These are phyloP conservation scores for Ophiodon elongatus DNA, from an alignment of 2,113 vertebrate genomes.

Conservation along the genomic window DNA sequence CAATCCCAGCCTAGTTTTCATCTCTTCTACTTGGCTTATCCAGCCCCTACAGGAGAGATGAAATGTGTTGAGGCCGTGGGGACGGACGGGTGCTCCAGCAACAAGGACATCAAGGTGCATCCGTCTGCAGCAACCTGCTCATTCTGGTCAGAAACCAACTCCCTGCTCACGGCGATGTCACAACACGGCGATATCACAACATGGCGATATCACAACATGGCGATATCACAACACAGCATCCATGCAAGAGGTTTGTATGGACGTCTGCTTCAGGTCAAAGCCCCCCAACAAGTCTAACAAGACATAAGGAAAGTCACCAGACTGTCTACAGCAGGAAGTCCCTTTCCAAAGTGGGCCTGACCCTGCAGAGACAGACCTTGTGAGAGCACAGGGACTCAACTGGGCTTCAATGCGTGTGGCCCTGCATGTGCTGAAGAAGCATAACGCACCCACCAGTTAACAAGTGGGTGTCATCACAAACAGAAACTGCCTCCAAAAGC, in stretches of 20 bases:
- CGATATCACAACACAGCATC: not conserved
- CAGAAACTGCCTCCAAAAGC: not conserved
- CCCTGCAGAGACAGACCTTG: not conserved
- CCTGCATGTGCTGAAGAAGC: too few relatives aligned
- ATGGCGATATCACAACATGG: too few relatives aligned
- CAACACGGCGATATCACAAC: too few relatives aligned
- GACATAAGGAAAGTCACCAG: slow-evolving; percentile 5
- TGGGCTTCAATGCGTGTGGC: not conserved
- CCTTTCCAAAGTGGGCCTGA: not conserved
- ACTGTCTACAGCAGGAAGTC: not conserved
- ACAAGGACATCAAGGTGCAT: not conserved
- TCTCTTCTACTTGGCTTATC: not conserved
- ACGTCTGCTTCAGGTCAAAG: not conserved
- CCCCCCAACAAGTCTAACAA: not conserved
- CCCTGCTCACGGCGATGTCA: not conserved
- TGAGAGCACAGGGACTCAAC: too few relatives aligned
- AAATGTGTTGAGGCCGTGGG: not conserved
- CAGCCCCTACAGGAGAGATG: not conserved
- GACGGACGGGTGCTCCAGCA: not conserved
- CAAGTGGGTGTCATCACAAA: too few relatives aligned
- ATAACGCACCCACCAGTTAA: too few relatives aligned
- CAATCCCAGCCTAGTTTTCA: too few relatives aligned
- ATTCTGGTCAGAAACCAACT: not conserved
- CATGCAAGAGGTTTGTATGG: not conserved
- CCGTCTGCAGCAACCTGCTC: too few relatives aligned